Conservation (phyloP, 1,140 invertebrate species). For the Asbolus verrucosus region DNA sequence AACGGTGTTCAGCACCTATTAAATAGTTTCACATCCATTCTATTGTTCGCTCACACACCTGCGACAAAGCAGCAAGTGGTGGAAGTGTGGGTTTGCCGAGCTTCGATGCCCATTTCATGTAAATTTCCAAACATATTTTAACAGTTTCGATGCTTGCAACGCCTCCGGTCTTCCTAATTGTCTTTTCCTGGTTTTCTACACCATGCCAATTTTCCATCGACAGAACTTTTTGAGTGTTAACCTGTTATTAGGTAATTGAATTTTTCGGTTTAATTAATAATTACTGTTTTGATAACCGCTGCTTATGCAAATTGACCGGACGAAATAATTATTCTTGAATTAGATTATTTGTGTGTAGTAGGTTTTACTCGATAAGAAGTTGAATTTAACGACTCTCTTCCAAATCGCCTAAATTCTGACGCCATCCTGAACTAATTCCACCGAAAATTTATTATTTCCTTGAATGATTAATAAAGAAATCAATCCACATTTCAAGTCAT, state of each 20-base stretch:
- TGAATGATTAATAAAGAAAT: too few species aligned
- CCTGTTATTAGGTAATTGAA: slow-evolving; percentile 32
- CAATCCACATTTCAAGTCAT: too few species aligned
- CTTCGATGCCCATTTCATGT: slow-evolving; percentile 33
- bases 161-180: slow-evolving; percentile 13
- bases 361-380: not conserved
- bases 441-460: too few species aligned
- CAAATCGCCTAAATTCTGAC: too few species aligned
- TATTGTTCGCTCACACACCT: slow-evolving; percentile 42
- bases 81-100: slow-evolving; percentile 34
- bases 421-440: too few species aligned
- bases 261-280: slow-evolving; percentile 8
- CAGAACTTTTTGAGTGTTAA: slow-evolving; percentile 9
- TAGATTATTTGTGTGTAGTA: slow-evolving; percentile 16
- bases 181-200: slow-evolving; percentile 4
- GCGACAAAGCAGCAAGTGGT: slow-evolving; percentile 43
- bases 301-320: slow-evolving; percentile 22
- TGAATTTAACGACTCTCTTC: too few species aligned
- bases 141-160: slow-evolving; percentile 2
- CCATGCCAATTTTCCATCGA: too few species aligned
- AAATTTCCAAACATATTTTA: slow-evolving; percentile 23
- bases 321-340: slow-evolving; percentile 13
- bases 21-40: slow-evolving; percentile 48
- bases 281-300: slow-evolving; percentile 15
- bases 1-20: slow-evolving; percentile 46